Percentiles rank a stretch among this genome's conserved stretches.
Evolutionary conservation across 2,888 invertebrate species (phyloP).

Genomic region (Phaedon cochleariae): DNA sequence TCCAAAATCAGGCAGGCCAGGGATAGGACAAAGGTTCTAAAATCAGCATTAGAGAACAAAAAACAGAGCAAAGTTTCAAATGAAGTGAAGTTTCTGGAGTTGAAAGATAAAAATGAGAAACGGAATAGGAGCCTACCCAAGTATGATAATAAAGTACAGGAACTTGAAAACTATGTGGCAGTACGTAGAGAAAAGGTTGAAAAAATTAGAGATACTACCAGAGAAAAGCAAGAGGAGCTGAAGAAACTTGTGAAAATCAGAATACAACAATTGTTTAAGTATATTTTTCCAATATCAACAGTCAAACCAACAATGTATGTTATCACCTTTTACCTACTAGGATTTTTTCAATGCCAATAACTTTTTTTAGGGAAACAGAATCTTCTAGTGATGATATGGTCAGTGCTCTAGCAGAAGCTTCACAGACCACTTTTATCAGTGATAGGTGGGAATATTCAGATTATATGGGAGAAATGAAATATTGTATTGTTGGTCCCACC

Average conservation of each 20-base stretch:
- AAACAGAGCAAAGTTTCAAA: conserved; percentile 58
- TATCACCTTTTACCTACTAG: neutral
- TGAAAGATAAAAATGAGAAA: conserved; percentile 57
- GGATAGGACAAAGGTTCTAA: conserved; percentile 67
- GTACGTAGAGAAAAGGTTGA: conserved; percentile 65
- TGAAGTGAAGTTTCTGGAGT: conserved; percentile 53
- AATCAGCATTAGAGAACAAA: conserved; percentile 67
- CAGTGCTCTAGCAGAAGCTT: conserved; percentile 71
- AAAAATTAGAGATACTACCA: conserved; percentile 63
- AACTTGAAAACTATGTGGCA: conserved; percentile 67
- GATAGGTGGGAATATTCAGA: conserved; percentile 82
- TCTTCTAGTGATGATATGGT: conserved; percentile 53
- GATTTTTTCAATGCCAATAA: neutral
- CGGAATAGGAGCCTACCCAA: conserved; percentile 67
- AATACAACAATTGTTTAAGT: conserved; percentile 71
- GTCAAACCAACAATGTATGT: conserved; percentile 65
- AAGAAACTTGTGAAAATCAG: conserved; percentile 68
- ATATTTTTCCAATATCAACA: conserved; percentile 74
- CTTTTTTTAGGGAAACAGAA: conserved; percentile 40
- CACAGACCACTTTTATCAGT: conserved; percentile 80
- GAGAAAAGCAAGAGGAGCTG: conserved; percentile 65
- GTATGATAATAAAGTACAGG: conserved; percentile 71
- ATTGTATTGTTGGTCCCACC: conserved; percentile 84
- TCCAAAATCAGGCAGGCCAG: conserved; percentile 69
- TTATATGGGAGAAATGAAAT: conserved; percentile 74